Evolutionary conservation across 1,140 invertebrate genomes (phyloP), one percentile per base, ranked within the genome.

Genomic region (Macrostomum lignano): DNA sequence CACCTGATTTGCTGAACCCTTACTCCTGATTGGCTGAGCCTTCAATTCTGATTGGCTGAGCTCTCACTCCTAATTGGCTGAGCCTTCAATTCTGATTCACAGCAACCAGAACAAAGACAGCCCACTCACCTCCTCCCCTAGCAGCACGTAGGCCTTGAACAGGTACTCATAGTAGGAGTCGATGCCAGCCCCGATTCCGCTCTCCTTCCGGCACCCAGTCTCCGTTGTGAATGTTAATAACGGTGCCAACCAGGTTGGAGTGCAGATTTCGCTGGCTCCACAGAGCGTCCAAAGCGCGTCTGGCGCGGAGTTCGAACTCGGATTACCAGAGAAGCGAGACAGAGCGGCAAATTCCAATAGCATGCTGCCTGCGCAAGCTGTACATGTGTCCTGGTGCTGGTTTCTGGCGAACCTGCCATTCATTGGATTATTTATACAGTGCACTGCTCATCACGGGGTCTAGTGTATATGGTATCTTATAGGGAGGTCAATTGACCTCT

Each of bases 131-230:
- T 69, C 79, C 65, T 69, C 86, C 49, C 57, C 82, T 10, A 68
- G 45, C 17, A 70, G 44, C 36, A 70, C 62, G 39, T 70, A 70
- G 2, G 81, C 81, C 57, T 94, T 94, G 11, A 94, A 65, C 41
- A 79, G 76, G 56, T 96, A 96, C 56, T 94, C 86, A 53, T 93
- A 94, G 53, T 94, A 96, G 0, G 81, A 91, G 55, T 96, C 86
- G 41, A 93, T 93, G 7, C 88, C 86, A 24, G 86, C 88, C n/a
- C 88, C 88, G 13, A 94, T 81, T 2, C 84, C 82, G 19, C 77
- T 78, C 52, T 94, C 84, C n/a, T 49, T 79, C 67, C 15, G 81
- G 61, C 3, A 93, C 69, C 84, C 84, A 94, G 55, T 93, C 81
- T 3, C 88, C 86, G 22, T 73, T 82, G 50, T 94, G 75, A n/a